Base-by-base conservation (phyloP, 2,113 vertebrate genomes). In the Sitta europaea region DNA sequence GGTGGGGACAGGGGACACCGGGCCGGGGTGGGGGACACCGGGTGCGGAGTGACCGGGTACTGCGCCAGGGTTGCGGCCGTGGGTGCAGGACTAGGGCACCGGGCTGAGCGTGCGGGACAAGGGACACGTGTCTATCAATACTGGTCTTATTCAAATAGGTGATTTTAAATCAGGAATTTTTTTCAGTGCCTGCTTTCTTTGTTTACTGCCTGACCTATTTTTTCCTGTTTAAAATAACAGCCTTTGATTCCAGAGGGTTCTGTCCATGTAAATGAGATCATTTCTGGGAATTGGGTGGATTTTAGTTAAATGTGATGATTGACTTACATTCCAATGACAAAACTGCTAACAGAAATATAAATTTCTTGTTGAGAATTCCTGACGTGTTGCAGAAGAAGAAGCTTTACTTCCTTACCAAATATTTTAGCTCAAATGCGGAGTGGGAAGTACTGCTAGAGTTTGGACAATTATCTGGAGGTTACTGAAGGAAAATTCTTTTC, bases 41-140 rank as follows among this genome's bases (percentile, higher is more conserved):
- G 42, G 42, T 42, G 42, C 42, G 42, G 42, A 42, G 42, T 42
- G 42, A 42, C 6, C 42, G 42, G 42, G 43, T 19, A 13, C 40
- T 13, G 40, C 10, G 40, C 40, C 40, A 13, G 40, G 40, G 40
- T 13, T 40, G 40, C 40, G 40, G 40, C 40, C 40, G 40, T 11
- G 40, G 40, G 40, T 40, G 40, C 40, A 40, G 40, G 40, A 43
- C 43, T 14, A 42, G 42, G 15, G 6, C 77, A 42, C 11, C 6
- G 1, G 17, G 13, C 10, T 2, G 6, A 1, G 14, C 10, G 4
- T 21, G 43, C 3, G 0, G 18, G 14, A 28, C 19, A 29, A 11
- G 15, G 36, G 24, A 72, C 27, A 14, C 4, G 5, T 18, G 2
- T 12, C 8, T 58, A 20, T 42, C 47, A 21, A 7, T 29, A 10